A percentile compares a stretch with the other conserved stretches of the same genome.
These are phyloP conservation scores for Rhimphoctona megacephalus DNA, from an alignment of 2,888 invertebrate genomes.

Conservation along the genomic window DNA sequence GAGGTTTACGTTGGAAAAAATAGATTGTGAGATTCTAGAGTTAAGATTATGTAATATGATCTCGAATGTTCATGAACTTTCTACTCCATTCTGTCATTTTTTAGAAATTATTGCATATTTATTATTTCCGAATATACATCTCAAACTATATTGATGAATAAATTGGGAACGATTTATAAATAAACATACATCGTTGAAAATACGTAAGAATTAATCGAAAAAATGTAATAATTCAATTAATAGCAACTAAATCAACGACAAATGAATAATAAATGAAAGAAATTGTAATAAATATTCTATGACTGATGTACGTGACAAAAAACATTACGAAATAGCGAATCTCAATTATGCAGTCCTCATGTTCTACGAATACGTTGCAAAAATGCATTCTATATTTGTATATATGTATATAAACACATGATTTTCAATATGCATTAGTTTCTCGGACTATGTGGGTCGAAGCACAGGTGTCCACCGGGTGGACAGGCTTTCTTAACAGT, in stretches of 20 bases:
- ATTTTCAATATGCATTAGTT: slow-evolving; percentile 48
- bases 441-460: slow-evolving; percentile 62
- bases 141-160: no score
- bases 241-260: neutral
- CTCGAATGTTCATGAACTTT: no score
- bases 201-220: neutral
- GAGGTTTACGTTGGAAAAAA: no score
- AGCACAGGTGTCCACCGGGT: slow-evolving; percentile 64
- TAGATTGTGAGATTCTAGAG: no score
- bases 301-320: neutral
- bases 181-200: neutral
- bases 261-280: neutral
- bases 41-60: no score
- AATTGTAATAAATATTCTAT: neutral
- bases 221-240: neutral
- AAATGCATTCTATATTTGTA: neutral
- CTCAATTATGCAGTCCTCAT: neutral
- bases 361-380: slow-evolving; percentile 2
- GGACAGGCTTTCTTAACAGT: slow-evolving; percentile 64
- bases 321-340: slow-evolving; percentile 1
- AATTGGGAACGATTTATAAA: no score
- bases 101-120: no score
- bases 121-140: no score
- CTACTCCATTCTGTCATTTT: no score
- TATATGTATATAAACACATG: neutral